Evolutionary conservation across 37 sponge, comb jelly and placozoan genomes (phyloP), one percentile per base, ranked within the genome.

Genomic region (Beroe ovata): DNA sequence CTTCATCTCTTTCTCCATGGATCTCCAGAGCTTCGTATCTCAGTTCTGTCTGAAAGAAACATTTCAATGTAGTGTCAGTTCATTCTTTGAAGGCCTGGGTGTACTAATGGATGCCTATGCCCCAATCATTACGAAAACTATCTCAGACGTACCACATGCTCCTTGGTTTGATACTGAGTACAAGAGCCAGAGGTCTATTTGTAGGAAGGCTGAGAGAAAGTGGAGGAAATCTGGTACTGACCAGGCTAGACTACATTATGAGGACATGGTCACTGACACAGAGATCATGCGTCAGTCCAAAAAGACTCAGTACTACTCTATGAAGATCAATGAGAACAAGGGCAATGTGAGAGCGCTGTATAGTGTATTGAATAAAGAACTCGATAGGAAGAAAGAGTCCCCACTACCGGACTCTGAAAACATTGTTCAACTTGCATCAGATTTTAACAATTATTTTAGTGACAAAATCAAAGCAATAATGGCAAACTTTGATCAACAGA

Each of bases 351-450:
- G 93, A 90, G 25, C 91, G 90, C 11, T 71, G 81, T 61, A 28
- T 60, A 89, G 91, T 93, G 0, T 94, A 93, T 64, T 95, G 93
- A 39, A 91, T 88, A 90, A 92, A 92, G 35, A 95, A 91, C 95
- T 95, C 41, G 39, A 89, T 58, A 37, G 29, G 33, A 6, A 14
- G 32, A 14, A 0, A 0, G 4, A 28, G 35, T 16, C 32, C 23
- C 8, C 32, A 19, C 20, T 14, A 32, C 35, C 39, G 2, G 3
- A 81, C 38, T 38, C 19, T 39, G 58, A 89, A 69, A 64, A 35
- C 36, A 58, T 37, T 26, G 23, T 3, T 23, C 71, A 8, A 2
- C 54, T 47, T 16, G 54, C 54, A 6, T 47, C 54, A 47, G 54
- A 47, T 47, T 47, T 47, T 11, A 47, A 47, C 11, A 16, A 6